Percentiles rank a stretch among this genome's conserved stretches.
phyloP scores from a whole-genome alignment of 1,140 invertebrate genomes.

The Drosophila ironensis region DNA sequence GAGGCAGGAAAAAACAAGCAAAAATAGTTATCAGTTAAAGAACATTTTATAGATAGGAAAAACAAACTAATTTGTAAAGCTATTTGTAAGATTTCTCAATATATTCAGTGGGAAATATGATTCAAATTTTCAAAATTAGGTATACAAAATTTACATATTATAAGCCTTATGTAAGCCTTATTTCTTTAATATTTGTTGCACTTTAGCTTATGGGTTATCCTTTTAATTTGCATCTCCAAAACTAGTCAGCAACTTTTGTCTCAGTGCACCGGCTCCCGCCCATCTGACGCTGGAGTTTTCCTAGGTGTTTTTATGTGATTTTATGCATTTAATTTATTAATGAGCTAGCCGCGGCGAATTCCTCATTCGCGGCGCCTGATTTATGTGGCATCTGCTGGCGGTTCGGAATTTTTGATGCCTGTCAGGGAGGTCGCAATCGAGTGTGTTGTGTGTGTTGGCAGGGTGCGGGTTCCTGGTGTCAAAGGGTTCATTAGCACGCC shows the following conservation, averaged over 20 bases:
- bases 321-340: conserved; percentile 72
- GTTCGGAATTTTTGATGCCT: conserved; percentile 55
- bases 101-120: too few relatives aligned
- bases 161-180: too few relatives aligned
- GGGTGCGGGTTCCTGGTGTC: conserved; percentile 20
- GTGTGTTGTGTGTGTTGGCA: conserved; percentile 2
- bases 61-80: too few relatives aligned
- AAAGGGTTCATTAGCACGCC: conserved; percentile 71
- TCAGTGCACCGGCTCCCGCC: not conserved
- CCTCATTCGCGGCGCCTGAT: conserved; percentile 40
- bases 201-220: too few relatives aligned
- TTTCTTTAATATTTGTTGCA: too few relatives aligned
- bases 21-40: not conserved
- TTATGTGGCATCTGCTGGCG: conserved; percentile 61
- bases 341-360: conserved; percentile 55
- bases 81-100: too few relatives aligned
- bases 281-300: not conserved
- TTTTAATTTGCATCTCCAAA: too few relatives aligned
- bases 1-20: conserved; percentile 1
- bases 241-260: not conserved
- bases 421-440: conserved; percentile 32
- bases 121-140: too few relatives aligned
- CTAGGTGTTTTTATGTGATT: conserved; percentile 61
- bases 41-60: too few relatives aligned
- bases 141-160: too few relatives aligned